Evolutionary conservation across 30 jellyfish, hydroid and myxozoan genomes (phyloP), one percentile per base, ranked within the genome.

Genomic region (Hydractinia symbiolongicarpus): DNA sequence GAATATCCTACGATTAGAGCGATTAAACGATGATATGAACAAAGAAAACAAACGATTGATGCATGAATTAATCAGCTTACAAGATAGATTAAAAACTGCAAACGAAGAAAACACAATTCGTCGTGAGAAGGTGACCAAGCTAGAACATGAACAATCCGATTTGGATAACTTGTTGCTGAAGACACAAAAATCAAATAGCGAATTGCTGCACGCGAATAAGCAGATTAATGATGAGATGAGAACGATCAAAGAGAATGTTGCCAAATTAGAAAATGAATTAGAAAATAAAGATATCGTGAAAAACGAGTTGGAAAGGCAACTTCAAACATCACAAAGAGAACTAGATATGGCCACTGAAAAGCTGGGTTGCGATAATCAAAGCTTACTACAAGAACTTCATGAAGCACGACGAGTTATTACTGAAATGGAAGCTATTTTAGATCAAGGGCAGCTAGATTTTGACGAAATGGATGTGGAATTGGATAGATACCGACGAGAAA

Each of bases 391-490:
- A 15, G 87, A 79, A 54, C 50, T 79, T 72, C 51, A 79, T 5
- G 61, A 66, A 8, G 19, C 87, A 50, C 50, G 84, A 61, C 85
- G 67, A 5, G 20, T 67, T 4, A 79, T 79, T 49, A 55, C 84
- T 13, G 87, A 79, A 56, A 61, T 79, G 16, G 87, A 79, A 61
- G 16, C 72, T n/a, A 79, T 79, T 13, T 66, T 79, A 51, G 87
- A 79, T 61, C 87, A 79, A 61, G 87, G 87, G 5, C 87, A 79
- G 30, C 71, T 52, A 61, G 87, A 79, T 50, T 79, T 79, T 66
- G 81, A 79, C 52, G 87, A 79, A 69, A 30, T 79, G 84, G 87
- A 79, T 50, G 54, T 11, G 9, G 84, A 79, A 44, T 67, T 79
- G 49, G 87, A 61, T 52, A 67, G 15, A 53, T 79, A 79, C 16